A percentile compares a stretch with the other conserved stretches of the same genome.
These are phyloP conservation scores for Stomatorhinus ivindoensis DNA, from an alignment of 2,113 vertebrate species.

Conservation along the genomic window DNA sequence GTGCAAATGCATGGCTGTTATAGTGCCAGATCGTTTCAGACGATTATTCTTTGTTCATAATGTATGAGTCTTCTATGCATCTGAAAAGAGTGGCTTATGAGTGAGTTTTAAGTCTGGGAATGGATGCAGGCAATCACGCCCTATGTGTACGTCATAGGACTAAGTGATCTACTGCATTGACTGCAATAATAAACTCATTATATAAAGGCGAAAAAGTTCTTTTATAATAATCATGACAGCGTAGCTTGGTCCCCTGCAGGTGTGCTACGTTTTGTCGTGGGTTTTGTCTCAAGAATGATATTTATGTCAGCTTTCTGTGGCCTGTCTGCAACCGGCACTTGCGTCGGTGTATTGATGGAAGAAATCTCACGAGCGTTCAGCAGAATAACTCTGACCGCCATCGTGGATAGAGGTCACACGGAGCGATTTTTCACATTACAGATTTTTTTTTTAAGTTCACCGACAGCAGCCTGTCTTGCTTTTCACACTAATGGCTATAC, in stretches of 20 bases:
- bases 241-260: neutral
- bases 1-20: neutral
- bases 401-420: slow-evolving; percentile 28
- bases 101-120: neutral
- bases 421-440: slow-evolving; percentile 21
- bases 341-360: neutral
- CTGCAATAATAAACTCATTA: neutral
- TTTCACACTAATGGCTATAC: neutral
- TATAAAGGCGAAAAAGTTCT: neutral
- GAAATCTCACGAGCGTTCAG: neutral
- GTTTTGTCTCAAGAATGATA: neutral
- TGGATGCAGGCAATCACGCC: neutral
- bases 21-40: neutral
- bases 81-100: neutral
- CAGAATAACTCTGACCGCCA: neutral
- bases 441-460: slow-evolving; percentile 21
- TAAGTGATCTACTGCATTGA: neutral
- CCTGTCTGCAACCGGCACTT: neutral
- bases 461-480: slow-evolving; percentile 7
- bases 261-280: neutral
- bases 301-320: neutral
- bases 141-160: neutral
- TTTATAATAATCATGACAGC: neutral
- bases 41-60: neutral
- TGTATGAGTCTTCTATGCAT: neutral